phyloP scores from a whole-genome alignment of 2,888 invertebrate species.

The Dichetophora obliterata region DNA sequence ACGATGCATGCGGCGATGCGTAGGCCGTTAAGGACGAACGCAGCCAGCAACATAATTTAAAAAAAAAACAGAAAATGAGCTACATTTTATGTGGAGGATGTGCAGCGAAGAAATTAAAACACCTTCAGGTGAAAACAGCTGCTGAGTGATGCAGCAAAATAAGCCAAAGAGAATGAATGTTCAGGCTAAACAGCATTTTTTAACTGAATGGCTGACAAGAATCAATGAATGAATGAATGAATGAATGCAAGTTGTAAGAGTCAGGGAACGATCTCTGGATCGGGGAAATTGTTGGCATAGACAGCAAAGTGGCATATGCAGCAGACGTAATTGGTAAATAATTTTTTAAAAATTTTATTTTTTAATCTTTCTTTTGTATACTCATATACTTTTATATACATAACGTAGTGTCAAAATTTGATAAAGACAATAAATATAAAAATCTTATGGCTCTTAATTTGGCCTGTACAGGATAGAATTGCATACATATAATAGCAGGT shows the following conservation, averaged over 20 bases:
- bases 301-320: too few relatives aligned
- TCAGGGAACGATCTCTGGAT: too few relatives aligned
- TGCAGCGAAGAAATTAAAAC: conserved; percentile 15
- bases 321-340: too few relatives aligned
- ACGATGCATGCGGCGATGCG: conserved; percentile 6
- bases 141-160: neutral
- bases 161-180: neutral
- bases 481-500: too few relatives aligned
- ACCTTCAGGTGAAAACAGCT: neutral
- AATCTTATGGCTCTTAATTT: too few relatives aligned
- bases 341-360: too few relatives aligned
- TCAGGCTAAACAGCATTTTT: neutral
- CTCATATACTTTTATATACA: too few relatives aligned
- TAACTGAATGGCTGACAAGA: conserved; percentile 3
- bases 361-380: too few relatives aligned
- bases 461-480: too few relatives aligned
- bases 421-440: too few relatives aligned
- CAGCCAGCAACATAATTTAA: neutral
- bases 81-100: conserved; percentile 25
- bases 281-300: too few relatives aligned
- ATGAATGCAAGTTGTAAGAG: neutral
- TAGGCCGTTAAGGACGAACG: conserved; percentile 9
- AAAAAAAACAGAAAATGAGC: conserved; percentile 2
- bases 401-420: too few relatives aligned
- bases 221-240: conserved; percentile 8